Evolutionary conservation across 2,797 vertebrate species (phyloP).

Genomic region (Cossypha dichroa): DNA sequence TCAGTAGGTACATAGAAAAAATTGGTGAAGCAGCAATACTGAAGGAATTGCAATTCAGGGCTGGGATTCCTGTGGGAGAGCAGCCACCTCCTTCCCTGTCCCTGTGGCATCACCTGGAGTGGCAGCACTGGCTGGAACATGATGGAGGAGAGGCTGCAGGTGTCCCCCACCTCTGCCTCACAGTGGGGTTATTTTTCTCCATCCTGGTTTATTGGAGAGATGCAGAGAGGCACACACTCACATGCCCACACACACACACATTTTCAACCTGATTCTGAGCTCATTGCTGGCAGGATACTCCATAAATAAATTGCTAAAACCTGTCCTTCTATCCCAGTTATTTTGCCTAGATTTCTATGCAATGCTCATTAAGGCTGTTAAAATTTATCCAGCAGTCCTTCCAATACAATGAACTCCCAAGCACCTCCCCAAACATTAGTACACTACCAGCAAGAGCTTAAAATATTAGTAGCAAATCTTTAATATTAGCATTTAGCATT

Average conservation of each 20-base stretch:
- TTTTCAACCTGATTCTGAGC: neutral
- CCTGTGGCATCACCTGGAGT: neutral
- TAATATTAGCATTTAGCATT: slow-evolving; percentile 53
- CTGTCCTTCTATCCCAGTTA: neutral
- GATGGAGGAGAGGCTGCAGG: fast-evolving
- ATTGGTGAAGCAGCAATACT: neutral
- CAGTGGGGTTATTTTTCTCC: neutral
- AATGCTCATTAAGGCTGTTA: neutral
- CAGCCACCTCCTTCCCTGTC: neutral
- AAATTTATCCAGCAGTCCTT: neutral
- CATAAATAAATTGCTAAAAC: slow-evolving; percentile 1
- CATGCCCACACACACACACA: neutral
- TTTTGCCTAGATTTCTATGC: neutral
- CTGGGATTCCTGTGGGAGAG: neutral
- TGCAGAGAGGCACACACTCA: neutral
- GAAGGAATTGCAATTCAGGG: neutral
- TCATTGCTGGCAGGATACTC: neutral
- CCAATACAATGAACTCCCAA: neutral
- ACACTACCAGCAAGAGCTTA: slow-evolving; percentile 5
- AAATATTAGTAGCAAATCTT: slow-evolving; percentile 40
- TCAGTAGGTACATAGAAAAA: neutral
- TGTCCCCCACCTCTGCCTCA: neutral
- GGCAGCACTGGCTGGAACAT: fast-evolving
- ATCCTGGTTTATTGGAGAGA: neutral
- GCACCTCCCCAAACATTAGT: slow-evolving; percentile 7